Evolutionary conservation across 2,113 vertebrate genomes (phyloP).

Genomic region (Triplophysa rosa): DNA sequence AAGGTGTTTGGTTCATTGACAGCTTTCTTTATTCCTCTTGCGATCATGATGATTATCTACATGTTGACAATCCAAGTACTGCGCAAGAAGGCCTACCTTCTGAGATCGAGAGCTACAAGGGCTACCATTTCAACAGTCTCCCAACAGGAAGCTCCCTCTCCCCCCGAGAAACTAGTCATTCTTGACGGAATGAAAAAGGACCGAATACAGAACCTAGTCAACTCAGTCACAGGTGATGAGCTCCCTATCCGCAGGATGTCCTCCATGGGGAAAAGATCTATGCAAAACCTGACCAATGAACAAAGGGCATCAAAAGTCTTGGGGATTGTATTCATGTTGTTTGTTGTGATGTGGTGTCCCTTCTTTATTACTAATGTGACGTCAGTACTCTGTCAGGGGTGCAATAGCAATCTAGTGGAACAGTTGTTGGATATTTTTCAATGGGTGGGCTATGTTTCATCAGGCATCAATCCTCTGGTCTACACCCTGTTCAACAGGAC

Average conservation of each 20-base stretch:
- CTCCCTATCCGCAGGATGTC: constrained; percentile 79
- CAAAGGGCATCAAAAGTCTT: constrained; percentile 95
- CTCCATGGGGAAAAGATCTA: constrained; percentile 87
- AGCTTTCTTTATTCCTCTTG: constrained; percentile 91
- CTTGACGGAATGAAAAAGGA: constrained; percentile 72
- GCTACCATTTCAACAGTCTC: constrained; percentile 82
- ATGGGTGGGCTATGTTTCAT: constrained; percentile 96
- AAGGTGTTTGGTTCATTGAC: constrained; percentile 92
- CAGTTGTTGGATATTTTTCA: constrained; percentile 93
- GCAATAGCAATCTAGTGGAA: constrained; percentile 75
- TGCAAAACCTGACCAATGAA: constrained; percentile 93
- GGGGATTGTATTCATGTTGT: constrained; percentile 94
- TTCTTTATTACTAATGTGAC: constrained; percentile 97
- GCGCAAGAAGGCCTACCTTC: constrained; percentile 88
- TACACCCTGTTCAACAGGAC: constrained; percentile 98
- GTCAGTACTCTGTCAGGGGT: constrained; percentile 85
- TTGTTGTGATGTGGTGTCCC: constrained; percentile 97
- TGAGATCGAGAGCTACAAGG: constrained; percentile 81
- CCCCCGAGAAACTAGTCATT: constrained; percentile 79
- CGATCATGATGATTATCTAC: constrained; percentile 95
- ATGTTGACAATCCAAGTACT: constrained; percentile 90
- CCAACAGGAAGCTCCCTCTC: constrained; percentile 77
- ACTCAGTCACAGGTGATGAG: constrained; percentile 61
- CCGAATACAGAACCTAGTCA: constrained; percentile 48
- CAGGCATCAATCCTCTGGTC: constrained; percentile 94